Evolutionary conservation across 2,113 vertebrate genomes (phyloP).

Genomic region (Silurus asotus): DNA sequence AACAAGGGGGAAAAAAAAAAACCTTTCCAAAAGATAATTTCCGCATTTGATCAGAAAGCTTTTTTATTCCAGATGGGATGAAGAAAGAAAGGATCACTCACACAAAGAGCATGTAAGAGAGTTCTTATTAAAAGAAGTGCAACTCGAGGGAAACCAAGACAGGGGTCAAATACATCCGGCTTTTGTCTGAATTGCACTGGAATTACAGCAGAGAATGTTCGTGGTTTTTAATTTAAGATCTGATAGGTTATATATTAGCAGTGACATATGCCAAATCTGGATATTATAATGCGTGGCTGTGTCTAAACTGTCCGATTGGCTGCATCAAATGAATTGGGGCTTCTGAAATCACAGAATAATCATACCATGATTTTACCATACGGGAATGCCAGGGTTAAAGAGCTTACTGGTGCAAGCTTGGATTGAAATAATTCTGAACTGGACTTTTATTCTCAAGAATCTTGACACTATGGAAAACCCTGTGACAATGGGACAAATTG

Average conservation of each 20-base stretch:
- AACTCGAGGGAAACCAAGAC: background rate
- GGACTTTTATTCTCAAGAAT: background rate
- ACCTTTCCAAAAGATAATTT: constrained; percentile 35
- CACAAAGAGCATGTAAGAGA: background rate
- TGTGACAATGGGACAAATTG: background rate
- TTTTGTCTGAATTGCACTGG: background rate
- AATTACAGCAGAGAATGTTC: constrained; percentile 7
- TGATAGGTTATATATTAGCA: background rate
- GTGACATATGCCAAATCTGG: background rate
- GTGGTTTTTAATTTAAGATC: background rate
- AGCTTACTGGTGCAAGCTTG: background rate
- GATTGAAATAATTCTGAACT: background rate
- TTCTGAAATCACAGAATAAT: background rate
- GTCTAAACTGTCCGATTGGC: background rate
- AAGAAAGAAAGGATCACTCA: background rate
- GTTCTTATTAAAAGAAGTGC: background rate
- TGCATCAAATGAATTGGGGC: background rate
- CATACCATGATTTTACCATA: background rate
- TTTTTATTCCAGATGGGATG: background rate
- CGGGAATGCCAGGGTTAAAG: background rate
- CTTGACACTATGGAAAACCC: background rate
- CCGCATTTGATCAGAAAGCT: constrained; percentile 24
- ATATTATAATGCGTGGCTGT: background rate
- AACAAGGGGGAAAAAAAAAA: background rate
- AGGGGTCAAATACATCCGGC: background rate